These are phyloP conservation scores for Coptotermes formosanus DNA, from an alignment of 1,140 invertebrate species.

Conservation along the genomic window DNA sequence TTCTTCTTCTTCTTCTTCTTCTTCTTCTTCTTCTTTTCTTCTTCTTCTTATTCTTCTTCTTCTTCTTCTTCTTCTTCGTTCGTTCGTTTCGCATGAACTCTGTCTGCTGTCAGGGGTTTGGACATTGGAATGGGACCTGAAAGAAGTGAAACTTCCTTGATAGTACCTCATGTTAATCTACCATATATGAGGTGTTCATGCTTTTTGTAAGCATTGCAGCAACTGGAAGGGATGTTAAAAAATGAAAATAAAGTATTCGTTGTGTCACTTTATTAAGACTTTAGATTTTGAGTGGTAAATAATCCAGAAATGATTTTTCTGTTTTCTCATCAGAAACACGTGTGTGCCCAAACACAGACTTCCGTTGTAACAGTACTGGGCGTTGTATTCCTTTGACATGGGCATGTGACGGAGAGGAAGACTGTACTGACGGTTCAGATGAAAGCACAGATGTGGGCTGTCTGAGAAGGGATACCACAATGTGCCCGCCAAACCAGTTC, in stretches of 20 bases:
- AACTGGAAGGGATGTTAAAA: no score
- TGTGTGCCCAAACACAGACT: conserved; percentile 54
- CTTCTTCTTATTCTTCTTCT: no score
- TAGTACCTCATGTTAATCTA: no score
- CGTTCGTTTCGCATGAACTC: background rate
- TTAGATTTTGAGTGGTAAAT: conserved; percentile 14
- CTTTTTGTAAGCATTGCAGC: no score
- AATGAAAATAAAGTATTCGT: no score
- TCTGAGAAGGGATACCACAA: conserved; percentile 36
- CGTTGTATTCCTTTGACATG: conserved; percentile 68
- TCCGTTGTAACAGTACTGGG: conserved; percentile 62
- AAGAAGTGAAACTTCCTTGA: no score
- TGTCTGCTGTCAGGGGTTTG: background rate
- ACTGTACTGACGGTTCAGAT: conserved; percentile 64
- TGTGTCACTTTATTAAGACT: background rate
- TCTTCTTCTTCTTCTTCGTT: no score
- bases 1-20: no score
- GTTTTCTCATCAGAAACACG: conserved; percentile 42
- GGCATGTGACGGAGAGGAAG: conserved; percentile 73
- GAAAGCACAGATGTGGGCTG: conserved; percentile 43
- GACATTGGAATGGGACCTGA: no score
- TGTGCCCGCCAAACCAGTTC: conserved; percentile 46
- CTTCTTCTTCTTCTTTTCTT: no score
- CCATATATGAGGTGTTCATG: no score
- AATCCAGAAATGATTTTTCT: conserved; percentile 22